phyloP scores from a whole-genome alignment of 2,888 invertebrate species.

The Athetis lepigone region DNA sequence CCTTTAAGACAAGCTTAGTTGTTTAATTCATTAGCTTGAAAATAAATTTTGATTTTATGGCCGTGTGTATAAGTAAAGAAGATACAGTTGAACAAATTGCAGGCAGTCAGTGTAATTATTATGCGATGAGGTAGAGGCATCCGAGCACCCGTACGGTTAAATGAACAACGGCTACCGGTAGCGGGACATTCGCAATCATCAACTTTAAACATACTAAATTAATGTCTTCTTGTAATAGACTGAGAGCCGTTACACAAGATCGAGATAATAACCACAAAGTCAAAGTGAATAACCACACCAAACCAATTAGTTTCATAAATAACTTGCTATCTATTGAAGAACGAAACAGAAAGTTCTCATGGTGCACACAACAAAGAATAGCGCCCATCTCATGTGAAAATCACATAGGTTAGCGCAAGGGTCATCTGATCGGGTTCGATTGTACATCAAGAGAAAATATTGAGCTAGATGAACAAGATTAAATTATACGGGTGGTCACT shows the following conservation, averaged over 20 bases:
- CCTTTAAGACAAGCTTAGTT: slow-evolving; percentile 3
- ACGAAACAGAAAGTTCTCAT: slow-evolving; percentile 64
- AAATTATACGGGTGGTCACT: slow-evolving; percentile 66
- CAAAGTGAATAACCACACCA: slow-evolving; percentile 32
- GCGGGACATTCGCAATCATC: slow-evolving; percentile 76
- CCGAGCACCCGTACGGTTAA: slow-evolving; percentile 67
- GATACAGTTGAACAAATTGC: slow-evolving; percentile 72
- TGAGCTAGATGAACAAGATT: slow-evolving; percentile 81
- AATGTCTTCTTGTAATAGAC: slow-evolving; percentile 73
- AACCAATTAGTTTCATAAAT: slow-evolving; percentile 44
- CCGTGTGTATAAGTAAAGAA: slow-evolving; percentile 56
- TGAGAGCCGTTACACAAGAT: slow-evolving; percentile 65
- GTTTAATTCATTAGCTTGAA: slow-evolving; percentile 9
- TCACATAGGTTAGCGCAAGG: slow-evolving; percentile 76
- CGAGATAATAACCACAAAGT: slow-evolving; percentile 47
- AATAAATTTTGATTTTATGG: slow-evolving; percentile 50
- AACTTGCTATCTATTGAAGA: slow-evolving; percentile 39
- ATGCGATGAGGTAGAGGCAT: slow-evolving; percentile 74
- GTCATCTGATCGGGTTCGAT: slow-evolving; percentile 84
- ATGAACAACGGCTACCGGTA: slow-evolving; percentile 75
- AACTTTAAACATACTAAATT: slow-evolving; percentile 67
- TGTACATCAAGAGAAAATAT: slow-evolving; percentile 84
- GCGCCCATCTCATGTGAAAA: slow-evolving; percentile 71
- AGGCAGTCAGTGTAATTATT: slow-evolving; percentile 75
- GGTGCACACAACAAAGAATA: slow-evolving; percentile 61